Percentiles rank a stretch among this genome's conserved stretches.
Evolutionary conservation across 2,113 vertebrate genomes (phyloP).

Genomic region (Cyprinus carpio): DNA sequence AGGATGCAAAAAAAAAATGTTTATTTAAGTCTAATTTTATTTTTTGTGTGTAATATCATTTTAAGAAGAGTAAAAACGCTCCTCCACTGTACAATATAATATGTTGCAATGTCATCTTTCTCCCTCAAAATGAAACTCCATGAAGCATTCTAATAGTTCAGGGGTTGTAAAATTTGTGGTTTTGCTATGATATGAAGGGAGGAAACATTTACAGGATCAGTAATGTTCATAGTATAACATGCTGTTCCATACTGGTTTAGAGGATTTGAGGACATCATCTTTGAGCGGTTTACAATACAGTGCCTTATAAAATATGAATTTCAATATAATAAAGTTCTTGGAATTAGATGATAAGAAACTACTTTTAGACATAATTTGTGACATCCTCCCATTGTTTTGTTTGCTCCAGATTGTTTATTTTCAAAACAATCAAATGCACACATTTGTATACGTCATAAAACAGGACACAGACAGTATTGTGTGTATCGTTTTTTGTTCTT

Average conservation of each 20-base stretch:
- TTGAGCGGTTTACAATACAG: not conserved
- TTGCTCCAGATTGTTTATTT: not conserved
- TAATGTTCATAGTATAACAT: not conserved
- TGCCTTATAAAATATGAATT: not conserved
- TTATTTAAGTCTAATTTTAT: no score
- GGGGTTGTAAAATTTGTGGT: not conserved
- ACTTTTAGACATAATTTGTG: not conserved
- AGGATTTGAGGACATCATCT: not conserved
- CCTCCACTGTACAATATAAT: no score
- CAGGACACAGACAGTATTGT: not conserved
- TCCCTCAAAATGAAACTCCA: not conserved
- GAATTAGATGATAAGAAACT: no score
- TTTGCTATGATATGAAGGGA: not conserved
- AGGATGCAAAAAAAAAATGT: no score
- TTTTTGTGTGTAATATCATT: no score
- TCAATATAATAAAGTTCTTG: not conserved
- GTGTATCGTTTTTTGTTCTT: not conserved
- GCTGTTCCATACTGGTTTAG: slow-evolving; percentile 10
- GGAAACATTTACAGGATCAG: slow-evolving; percentile 30
- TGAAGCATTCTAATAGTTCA: not conserved
- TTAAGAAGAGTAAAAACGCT: no score
- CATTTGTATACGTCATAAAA: not conserved
- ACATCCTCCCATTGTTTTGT: not conserved
- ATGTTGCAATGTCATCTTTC: slow-evolving; percentile 4
- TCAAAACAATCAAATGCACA: not conserved